Percentiles rank a stretch among this genome's conserved stretches.
Evolutionary conservation across 1,140 invertebrate species (phyloP).

Genomic region (Akabosia matsudoensis): DNA sequence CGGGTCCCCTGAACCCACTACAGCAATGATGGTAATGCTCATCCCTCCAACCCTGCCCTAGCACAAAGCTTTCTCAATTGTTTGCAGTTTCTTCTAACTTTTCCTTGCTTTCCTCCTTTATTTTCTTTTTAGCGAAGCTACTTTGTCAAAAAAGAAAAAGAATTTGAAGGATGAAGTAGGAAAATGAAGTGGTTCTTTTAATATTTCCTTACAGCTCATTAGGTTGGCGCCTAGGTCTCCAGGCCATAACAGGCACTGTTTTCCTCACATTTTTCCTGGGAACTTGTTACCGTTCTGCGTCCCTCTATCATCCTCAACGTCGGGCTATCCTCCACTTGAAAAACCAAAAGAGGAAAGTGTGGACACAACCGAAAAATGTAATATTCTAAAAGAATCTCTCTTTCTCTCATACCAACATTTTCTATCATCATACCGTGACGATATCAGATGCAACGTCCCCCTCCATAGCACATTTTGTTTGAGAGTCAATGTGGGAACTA

Average conservation of each 20-base stretch:
- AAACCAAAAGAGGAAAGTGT: constrained; percentile 75
- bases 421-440: background rate
- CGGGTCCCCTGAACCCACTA: background rate
- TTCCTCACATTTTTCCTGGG: constrained; percentile 82
- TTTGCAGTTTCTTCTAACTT: background rate
- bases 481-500: too few relatives aligned
- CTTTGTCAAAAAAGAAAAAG: constrained; percentile 14
- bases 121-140: background rate
- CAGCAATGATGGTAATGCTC: too few relatives aligned
- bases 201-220: constrained; percentile 63
- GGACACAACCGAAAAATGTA: constrained; percentile 50
- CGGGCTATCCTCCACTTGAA: constrained; percentile 85
- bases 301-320: constrained; percentile 82
- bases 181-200: constrained; percentile 1
- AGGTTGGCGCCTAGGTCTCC: constrained; percentile 82
- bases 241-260: constrained; percentile 77
- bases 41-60: background rate
- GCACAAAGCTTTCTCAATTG: background rate
- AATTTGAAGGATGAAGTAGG: background rate
- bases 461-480: too few relatives aligned
- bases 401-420: background rate
- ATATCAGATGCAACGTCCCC: too few relatives aligned
- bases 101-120: background rate
- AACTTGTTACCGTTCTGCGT: constrained; percentile 83
- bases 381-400: constrained; percentile 13